Conservation (phyloP, 2,113 vertebrate genomes). For the Notarius quadriscutis region DNA sequence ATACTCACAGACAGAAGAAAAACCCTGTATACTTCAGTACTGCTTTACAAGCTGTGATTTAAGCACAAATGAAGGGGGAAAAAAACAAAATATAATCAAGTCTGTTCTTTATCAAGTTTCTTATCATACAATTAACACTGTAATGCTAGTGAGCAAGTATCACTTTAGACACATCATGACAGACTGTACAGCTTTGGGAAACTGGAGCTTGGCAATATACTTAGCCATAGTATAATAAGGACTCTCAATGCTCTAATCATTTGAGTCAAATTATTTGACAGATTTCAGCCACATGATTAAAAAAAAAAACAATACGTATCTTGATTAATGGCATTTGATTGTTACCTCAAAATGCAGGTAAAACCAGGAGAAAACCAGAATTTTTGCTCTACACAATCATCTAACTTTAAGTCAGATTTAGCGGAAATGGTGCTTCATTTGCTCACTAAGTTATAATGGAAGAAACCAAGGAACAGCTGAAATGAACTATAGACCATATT, state of each 20-base stretch:
- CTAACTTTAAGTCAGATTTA: background rate
- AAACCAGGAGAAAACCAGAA: background rate
- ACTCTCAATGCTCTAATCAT: background rate
- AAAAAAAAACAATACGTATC: background rate
- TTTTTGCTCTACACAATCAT: background rate
- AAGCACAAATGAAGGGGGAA: background rate
- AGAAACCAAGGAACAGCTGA: background rate
- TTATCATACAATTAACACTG: background rate
- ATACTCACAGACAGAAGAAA: background rate
- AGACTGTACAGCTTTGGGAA: background rate
- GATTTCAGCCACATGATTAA: background rate
- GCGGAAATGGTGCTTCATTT: constrained; percentile 13
- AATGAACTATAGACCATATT: background rate
- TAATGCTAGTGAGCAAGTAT: background rate
- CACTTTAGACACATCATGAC: background rate
- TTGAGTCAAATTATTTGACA: background rate
- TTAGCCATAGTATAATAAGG: too few species aligned
- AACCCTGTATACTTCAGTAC: background rate
- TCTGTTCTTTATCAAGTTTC: background rate
- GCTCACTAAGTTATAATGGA: background rate
- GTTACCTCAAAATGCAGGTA: constrained; percentile 13
- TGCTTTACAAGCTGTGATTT: constrained; percentile 6
- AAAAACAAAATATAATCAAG: background rate
- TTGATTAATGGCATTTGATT: constrained; percentile 6
- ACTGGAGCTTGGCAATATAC: background rate